Evolutionary conservation across 1,140 invertebrate species (phyloP).

Genomic region (Panagrolaimus sp.): DNA sequence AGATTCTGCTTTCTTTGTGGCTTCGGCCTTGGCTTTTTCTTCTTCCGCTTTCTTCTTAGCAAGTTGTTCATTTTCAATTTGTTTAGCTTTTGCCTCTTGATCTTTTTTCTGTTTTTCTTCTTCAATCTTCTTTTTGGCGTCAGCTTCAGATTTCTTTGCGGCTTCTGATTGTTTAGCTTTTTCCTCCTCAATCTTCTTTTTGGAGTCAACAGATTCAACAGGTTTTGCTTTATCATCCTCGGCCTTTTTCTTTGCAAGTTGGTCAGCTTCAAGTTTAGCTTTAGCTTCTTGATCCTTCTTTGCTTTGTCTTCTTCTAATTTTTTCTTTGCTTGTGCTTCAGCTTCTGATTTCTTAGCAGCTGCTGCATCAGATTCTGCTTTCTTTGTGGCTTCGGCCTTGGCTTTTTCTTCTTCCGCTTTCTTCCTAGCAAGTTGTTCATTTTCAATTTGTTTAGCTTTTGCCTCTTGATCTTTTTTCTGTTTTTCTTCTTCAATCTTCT

Average conservation of each 20-base stretch:
- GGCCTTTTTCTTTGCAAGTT: neutral
- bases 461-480: neutral
- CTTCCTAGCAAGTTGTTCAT: neutral
- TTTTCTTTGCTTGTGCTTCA: neutral
- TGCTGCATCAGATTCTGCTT: neutral
- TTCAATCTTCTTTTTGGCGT: constrained; percentile 1
- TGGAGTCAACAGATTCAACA: neutral
- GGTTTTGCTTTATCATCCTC: neutral
- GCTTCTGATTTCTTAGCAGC: neutral
- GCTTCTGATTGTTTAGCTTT: no score
- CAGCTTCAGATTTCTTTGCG: neutral
- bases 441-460: neutral
- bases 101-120: neutral
- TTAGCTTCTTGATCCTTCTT: neutral
- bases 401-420: neutral
- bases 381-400: neutral
- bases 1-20: neutral
- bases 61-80: no score
- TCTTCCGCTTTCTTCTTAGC: neutral
- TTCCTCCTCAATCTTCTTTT: neutral
- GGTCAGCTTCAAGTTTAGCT: no score
- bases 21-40: neutral
- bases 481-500: neutral
- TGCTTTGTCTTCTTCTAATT: neutral
- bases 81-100: neutral